A percentile compares a stretch with the other conserved stretches of the same genome.
Evolutionary conservation across 1,140 invertebrate genomes (phyloP).

Genomic region (Gonatopus flavifemur): DNA sequence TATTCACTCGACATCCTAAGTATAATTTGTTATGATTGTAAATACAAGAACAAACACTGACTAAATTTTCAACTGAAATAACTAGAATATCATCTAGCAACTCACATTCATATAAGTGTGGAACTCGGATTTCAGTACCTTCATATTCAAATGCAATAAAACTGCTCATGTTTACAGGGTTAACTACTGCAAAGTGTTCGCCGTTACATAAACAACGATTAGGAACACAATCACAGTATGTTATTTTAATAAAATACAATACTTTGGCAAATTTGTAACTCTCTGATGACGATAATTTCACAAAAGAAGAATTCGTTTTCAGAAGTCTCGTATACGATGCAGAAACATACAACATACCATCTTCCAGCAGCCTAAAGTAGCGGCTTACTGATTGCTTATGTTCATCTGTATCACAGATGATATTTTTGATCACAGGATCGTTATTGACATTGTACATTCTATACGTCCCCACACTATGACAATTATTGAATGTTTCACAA

Average conservation of each 20-base stretch:
- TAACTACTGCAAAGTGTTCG: not conserved
- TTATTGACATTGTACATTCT: not conserved
- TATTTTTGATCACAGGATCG: not conserved
- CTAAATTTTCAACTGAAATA: not conserved
- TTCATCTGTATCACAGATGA: not conserved
- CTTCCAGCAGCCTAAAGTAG: not conserved
- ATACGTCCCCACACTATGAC: not conserved
- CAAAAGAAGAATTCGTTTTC: not conserved
- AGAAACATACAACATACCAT: not conserved
- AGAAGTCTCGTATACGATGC: not conserved
- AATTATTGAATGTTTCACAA: not conserved
- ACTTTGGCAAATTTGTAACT: not conserved
- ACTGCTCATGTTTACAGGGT: not conserved
- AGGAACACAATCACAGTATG: not conserved
- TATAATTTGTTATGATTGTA: not conserved
- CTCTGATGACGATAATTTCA: not conserved
- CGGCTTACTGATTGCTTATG: not conserved
- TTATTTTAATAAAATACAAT: slow-evolving; percentile 1
- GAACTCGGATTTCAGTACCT: not conserved
- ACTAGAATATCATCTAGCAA: not conserved
- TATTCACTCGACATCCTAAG: not conserved
- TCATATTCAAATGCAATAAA: not conserved
- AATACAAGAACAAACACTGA: not conserved
- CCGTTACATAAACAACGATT: not conserved
- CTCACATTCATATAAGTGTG: not conserved